phyloP scores from a whole-genome alignment of 1,140 invertebrate genomes.

The Apis cerana region DNA sequence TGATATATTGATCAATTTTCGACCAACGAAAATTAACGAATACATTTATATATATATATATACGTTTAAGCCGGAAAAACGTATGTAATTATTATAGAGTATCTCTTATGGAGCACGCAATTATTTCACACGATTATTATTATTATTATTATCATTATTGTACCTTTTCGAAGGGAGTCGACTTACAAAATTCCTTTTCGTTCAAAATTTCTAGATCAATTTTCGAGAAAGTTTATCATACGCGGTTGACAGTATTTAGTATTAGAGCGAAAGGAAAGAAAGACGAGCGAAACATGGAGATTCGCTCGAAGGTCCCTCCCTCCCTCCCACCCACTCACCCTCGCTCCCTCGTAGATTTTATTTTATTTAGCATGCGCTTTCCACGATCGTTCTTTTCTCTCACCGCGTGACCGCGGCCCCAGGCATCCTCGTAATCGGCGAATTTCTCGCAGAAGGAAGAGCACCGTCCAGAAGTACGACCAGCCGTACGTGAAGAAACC shows the following conservation, averaged over 20 bases:
- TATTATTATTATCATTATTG: background rate
- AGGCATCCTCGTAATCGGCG: slow-evolving; percentile 40
- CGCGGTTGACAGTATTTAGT: no score
- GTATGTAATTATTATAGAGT: background rate
- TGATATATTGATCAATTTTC: no score
- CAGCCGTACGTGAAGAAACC: slow-evolving; percentile 92
- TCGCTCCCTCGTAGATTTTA: no score
- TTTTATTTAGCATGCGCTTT: slow-evolving; percentile 68
- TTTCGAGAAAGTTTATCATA: no score
- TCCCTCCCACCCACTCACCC: no score
- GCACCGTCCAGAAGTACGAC: slow-evolving; percentile 92
- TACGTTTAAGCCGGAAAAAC: background rate
- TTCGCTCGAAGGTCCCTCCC: background rate
- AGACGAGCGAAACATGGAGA: background rate
- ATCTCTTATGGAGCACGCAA: slow-evolving; percentile 1
- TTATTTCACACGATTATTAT: background rate
- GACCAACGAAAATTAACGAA: no score
- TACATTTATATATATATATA: background rate
- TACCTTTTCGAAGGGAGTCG: background rate
- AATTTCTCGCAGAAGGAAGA: slow-evolving; percentile 87
- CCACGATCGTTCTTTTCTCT: slow-evolving; percentile 16
- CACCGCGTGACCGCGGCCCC: background rate
- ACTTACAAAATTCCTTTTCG: background rate
- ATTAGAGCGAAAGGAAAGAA: background rate
- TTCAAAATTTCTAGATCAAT: background rate